Evolutionary conservation across 2,888 invertebrate species (phyloP), one percentile per base, ranked within the genome.

Genomic region (Sphaerophoria rueppellii): DNA sequence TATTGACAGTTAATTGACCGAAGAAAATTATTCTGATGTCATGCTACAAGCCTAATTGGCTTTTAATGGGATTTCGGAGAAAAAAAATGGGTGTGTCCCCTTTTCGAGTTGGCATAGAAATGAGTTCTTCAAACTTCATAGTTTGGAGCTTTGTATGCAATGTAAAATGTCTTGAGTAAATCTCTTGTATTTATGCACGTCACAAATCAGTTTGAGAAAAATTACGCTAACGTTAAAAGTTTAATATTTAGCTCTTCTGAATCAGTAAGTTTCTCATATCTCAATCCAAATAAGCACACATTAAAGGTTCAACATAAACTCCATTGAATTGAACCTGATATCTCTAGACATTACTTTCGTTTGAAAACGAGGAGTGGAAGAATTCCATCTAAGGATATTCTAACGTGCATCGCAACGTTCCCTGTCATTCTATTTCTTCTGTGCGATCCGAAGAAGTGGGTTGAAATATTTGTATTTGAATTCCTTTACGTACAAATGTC

Each of bases 1-100:
- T 70, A 80, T 75, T 75, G 75, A 57, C 54, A 71, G 65, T 71
- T 75, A 71, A 81, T 81, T 61, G n/a, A 61, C 37, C n/a, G 61
- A 11, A 57, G 57, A 35, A 43, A 55, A 9, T 37, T 32, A 54
- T 54, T 54, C 32, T 54, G 32, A 54, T 54, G 16, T 16, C 11
- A 32, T 54, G n/a, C 9, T 2, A 4, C n/a, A 37, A 14, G 11
- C n/a, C 37, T 35, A 55, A 35, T n/a, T 57, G 57, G 9, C 34
- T 14, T 34, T 12, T 54, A 4, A 52, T 16, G 4, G 50, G 6
- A 0, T 40, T 40, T 40, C 9, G 40, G 40, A n/a, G 9, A 4
- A 4, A 4, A 24, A 24, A 24, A 24, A 24, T 24, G 24, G 24
- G 24, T 24, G 24, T 24, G 24, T 24, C 24, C 24, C 24, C 24